Evolutionary conservation across 2,888 invertebrate species (phyloP), one percentile per base, ranked within the genome.

Genomic region (Spodoptera exigua): DNA sequence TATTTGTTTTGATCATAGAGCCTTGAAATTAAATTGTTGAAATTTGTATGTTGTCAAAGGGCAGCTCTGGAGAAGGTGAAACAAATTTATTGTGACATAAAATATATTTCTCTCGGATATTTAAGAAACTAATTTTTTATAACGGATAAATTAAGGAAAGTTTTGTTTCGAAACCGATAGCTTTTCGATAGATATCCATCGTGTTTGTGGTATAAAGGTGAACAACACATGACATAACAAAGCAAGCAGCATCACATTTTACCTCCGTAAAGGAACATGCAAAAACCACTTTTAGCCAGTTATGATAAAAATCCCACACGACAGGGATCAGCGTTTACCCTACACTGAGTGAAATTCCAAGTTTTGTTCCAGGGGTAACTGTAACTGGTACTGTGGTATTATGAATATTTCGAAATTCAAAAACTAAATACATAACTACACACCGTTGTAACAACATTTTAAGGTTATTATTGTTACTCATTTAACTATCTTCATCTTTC

Each of bases 381-480:
- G n/a, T n/a, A n/a, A n/a, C n/a, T 27, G 27, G 7, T 27, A 27
- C 27, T 27, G 18, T 18, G 18, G 18, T 18, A 3, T 18, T 27
- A 9, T 27, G 27, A 27, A 1, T 9, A 27, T 27, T 27, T 27
- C 27, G 27, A 27, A 27, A 27, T 9, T 27, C 4, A 1, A 27
- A 27, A 27, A 5, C 27, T 27, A 0, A 27, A 9, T n/a, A n/a
- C 27, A 27, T 27, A 27, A 27, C 9, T 27, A 1, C 9, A 35
- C 39, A 46, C 41, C 59, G 59, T 59, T 35, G 21, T 52, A 51
- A 59, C 54, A 59, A 12, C 39, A 27, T 32, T 10, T 16, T 48
- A 39, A 34, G 51, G n/a, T 10, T 37, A 11, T 16, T 39, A 40
- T 43, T 48, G 16, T 47, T 48, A 52, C 18, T 46, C 41, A 37